Conservation (phyloP, 2,113 vertebrate genomes). For the Fregata magnificens region DNA sequence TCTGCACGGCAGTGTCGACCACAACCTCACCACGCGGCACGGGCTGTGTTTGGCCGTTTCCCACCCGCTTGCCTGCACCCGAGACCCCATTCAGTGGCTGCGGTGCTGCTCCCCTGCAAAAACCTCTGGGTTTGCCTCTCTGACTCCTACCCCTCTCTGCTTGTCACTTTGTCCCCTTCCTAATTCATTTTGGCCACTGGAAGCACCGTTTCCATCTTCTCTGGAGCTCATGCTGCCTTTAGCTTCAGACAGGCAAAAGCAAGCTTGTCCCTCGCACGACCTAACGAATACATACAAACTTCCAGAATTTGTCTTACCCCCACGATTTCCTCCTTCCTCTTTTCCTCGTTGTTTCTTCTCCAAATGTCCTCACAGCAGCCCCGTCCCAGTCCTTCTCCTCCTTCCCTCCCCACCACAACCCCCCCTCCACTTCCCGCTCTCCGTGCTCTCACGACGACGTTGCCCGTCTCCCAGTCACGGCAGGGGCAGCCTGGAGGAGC, state of each 20-base stretch:
- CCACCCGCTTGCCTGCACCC: not conserved
- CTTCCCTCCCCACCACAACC: not conserved
- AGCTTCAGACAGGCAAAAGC: not conserved
- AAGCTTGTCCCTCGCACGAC: fast-evolving
- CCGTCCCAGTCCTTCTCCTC: fast-evolving
- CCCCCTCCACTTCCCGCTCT: not conserved
- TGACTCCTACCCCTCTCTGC: not conserved
- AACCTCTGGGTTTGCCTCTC: not conserved
- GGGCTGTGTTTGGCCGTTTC: not conserved
- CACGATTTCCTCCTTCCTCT: not conserved
- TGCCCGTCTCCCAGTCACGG: fast-evolving
- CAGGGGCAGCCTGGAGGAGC: not conserved
- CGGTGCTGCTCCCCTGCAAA: not conserved
- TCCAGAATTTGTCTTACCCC: not conserved
- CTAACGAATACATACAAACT: not conserved
- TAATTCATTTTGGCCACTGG: not conserved
- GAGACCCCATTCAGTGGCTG: fast-evolving
- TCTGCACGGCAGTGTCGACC: fast-evolving
- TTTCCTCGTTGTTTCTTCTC: not conserved
- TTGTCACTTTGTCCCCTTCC: not conserved
- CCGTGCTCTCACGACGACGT: not conserved
- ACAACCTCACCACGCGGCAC: fast-evolving
- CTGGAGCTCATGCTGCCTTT: not conserved
- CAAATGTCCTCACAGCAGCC: not conserved
- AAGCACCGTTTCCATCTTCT: not conserved